Percentiles rank a stretch among this genome's conserved stretches.
Conservation (phyloP, 2,113 vertebrate genomes). For the Corydoras sp. region DNA sequence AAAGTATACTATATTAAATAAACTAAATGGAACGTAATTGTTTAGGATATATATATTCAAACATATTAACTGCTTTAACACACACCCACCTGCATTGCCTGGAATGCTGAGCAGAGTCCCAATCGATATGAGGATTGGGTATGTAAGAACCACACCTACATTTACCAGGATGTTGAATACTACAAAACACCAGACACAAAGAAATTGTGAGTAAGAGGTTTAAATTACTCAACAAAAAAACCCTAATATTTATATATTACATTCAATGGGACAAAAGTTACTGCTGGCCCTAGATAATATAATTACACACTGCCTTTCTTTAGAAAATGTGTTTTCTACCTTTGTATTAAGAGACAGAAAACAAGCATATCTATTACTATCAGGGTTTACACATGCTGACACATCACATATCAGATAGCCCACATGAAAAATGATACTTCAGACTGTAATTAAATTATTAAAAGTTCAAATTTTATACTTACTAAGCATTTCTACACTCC, state of each 20-base stretch:
- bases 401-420: conserved; percentile 35
- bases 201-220: neutral
- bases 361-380: conserved; percentile 37
- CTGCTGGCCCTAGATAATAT: too few species aligned
- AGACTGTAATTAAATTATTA: conserved; percentile 35
- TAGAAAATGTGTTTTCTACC: conserved; percentile 13
- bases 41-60: too few species aligned
- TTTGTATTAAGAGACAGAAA: conserved; percentile 33
- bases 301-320: neutral
- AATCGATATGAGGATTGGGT: conserved; percentile 96
- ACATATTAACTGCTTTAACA: conserved; percentile 43
- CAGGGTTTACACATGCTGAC: conserved; percentile 21
- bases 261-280: neutral
- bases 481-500: conserved; percentile 35
- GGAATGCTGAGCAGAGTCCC: conserved; percentile 96
- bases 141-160: conserved; percentile 90
- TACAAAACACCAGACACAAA: conserved; percentile 49
- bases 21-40: too few species aligned
- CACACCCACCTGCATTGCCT: conserved; percentile 85
- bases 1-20: too few species aligned
- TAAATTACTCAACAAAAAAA: neutral
- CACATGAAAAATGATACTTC: conserved; percentile 32
- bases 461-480: conserved; percentile 21
- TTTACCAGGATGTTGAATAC: conserved; percentile 96
- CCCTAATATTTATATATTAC: neutral